Percentiles rank a stretch among this genome's conserved stretches.
Conservation (phyloP, 2,888 invertebrate species). For the Leptura quadrifasciata region DNA sequence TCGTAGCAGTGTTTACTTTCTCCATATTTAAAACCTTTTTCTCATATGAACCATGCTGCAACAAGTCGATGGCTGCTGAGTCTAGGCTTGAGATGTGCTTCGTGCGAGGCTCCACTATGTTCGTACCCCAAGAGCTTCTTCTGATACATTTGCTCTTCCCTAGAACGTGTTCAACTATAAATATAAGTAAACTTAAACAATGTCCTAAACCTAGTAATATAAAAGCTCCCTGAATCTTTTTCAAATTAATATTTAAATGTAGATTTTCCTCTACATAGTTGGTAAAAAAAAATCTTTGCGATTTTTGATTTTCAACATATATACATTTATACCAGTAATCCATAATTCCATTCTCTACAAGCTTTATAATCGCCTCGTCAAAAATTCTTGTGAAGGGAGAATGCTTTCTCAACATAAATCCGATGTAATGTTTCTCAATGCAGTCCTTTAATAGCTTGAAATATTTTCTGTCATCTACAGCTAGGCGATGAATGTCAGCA, state of each 20-base stretch:
- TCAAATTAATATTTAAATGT: constrained; percentile 47
- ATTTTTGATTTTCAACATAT: constrained; percentile 18
- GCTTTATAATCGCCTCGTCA: constrained; percentile 42
- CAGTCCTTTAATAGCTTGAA: constrained; percentile 59
- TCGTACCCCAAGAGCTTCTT: too few species aligned
- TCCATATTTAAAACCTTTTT: too few species aligned
- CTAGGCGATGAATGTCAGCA: constrained; percentile 56
- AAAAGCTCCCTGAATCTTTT: constrained; percentile 52
- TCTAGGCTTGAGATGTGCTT: too few species aligned
- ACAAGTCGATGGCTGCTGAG: too few species aligned
- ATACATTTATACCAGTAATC: constrained; percentile 48
- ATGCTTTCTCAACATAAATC: constrained; percentile 56
- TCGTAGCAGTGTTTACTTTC: too few species aligned
- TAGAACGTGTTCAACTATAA: constrained; percentile 48
- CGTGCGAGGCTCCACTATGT: too few species aligned
- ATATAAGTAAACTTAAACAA: constrained; percentile 48
- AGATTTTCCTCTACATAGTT: constrained; percentile 40
- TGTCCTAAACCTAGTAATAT: constrained; percentile 51
- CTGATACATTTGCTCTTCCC: neutral
- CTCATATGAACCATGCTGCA: too few species aligned
- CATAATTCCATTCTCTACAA: constrained; percentile 58
- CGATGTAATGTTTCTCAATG: constrained; percentile 53
- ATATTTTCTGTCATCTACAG: constrained; percentile 47
- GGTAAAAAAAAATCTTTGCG: constrained; percentile 45
- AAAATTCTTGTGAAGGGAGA: constrained; percentile 59